These are phyloP conservation scores for Eucera pruinosa DNA, from an alignment of 2,888 invertebrate genomes.

Conservation along the genomic window DNA sequence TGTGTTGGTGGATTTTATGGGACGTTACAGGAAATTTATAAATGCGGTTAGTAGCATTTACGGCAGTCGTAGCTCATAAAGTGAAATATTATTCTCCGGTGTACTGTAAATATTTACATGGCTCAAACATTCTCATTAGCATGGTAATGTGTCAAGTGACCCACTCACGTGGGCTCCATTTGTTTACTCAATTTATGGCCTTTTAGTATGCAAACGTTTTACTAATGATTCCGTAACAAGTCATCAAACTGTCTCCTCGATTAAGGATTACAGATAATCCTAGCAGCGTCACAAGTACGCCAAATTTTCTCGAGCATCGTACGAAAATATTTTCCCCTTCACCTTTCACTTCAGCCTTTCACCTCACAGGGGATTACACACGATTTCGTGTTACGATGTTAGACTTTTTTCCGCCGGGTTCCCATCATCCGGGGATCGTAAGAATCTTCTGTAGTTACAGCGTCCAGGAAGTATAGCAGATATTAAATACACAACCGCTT, in stretches of 20 bases:
- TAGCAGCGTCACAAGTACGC: not conserved
- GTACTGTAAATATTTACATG: slow-evolving; percentile 58
- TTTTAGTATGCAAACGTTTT: slow-evolving; percentile 21
- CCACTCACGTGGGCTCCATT: slow-evolving; percentile 7
- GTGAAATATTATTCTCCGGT: slow-evolving; percentile 19
- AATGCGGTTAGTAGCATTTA: no score
- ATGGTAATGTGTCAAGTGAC: slow-evolving; percentile 57
- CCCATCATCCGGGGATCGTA: not conserved
- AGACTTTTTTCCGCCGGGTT: slow-evolving; percentile 13
- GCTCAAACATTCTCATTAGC: slow-evolving; percentile 57
- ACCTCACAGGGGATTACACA: slow-evolving; percentile 60
- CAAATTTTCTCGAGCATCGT: slow-evolving; percentile 21
- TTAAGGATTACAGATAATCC: not conserved
- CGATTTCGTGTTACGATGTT: slow-evolving; percentile 41
- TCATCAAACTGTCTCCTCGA: not conserved
- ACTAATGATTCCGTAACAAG: slow-evolving; percentile 15
- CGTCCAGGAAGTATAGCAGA: slow-evolving; percentile 8
- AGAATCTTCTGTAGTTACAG: not conserved
- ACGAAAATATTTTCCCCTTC: slow-evolving; percentile 72
- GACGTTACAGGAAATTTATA: slow-evolving; percentile 11
- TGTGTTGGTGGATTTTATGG: slow-evolving; percentile 2
- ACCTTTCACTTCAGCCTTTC: slow-evolving; percentile 79
- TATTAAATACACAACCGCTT: not conserved
- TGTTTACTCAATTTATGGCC: slow-evolving; percentile 44
- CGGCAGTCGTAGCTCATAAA: not conserved